phyloP scores from a whole-genome alignment of 1,140 invertebrate species.

The Sesamia nonagrioides region DNA sequence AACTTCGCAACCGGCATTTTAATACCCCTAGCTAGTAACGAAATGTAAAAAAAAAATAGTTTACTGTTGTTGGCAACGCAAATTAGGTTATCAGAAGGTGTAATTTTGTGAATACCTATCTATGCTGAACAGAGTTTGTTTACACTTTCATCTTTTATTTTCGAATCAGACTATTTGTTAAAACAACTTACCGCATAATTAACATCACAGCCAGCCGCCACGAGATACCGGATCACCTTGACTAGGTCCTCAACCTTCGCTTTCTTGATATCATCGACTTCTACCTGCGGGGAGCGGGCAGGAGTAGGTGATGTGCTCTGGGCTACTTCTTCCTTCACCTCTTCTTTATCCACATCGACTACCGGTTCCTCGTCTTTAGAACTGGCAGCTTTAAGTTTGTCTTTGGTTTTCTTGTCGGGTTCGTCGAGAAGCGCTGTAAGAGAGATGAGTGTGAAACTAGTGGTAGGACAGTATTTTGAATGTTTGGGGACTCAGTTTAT shows the following conservation, averaged over 20 bases:
- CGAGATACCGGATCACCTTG: slow-evolving; percentile 73
- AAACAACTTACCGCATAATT: slow-evolving; percentile 68
- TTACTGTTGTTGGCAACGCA: too few relatives aligned
- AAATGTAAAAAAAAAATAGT: too few relatives aligned
- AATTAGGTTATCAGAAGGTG: too few relatives aligned
- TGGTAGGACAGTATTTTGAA: neutral
- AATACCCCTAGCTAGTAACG: too few relatives aligned
- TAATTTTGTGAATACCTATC: too few relatives aligned
- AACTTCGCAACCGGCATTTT: too few relatives aligned
- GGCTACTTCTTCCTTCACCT: slow-evolving; percentile 47
- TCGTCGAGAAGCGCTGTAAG: slow-evolving; percentile 68
- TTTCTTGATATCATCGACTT: slow-evolving; percentile 45
- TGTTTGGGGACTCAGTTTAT: too few relatives aligned
- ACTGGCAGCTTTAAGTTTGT: slow-evolving; percentile 49
- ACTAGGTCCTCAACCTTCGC: slow-evolving; percentile 71
- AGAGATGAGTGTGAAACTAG: slow-evolving; percentile 12
- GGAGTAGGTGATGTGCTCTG: too few relatives aligned
- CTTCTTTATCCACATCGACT: slow-evolving; percentile 49
- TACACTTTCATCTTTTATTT: too few relatives aligned
- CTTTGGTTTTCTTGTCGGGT: slow-evolving; percentile 57
- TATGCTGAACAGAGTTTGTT: too few relatives aligned
- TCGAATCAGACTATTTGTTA: too few relatives aligned
- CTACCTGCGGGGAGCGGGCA: slow-evolving; percentile 45
- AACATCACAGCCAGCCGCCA: slow-evolving; percentile 77
- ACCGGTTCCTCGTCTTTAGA: slow-evolving; percentile 51